Base-by-base conservation (phyloP, 2,113 vertebrate species). In the Anoplopoma fimbria region DNA sequence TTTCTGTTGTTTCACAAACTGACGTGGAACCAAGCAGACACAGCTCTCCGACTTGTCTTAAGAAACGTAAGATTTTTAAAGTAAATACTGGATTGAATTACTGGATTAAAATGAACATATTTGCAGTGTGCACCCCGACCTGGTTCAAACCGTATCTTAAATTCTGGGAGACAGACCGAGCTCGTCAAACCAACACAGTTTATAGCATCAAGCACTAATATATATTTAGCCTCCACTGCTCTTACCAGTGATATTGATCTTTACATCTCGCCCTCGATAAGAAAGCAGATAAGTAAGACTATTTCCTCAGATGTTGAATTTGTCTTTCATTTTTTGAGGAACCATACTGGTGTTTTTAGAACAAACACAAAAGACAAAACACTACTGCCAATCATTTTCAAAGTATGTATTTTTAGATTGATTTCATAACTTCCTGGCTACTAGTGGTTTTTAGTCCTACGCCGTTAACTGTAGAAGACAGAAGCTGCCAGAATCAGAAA, bases 31-130 rank as follows among this genome's bases (percentile, higher is more conserved):
- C 34, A 19, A 75, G 29, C 4, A 69, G 19, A 42, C 25, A 55
- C 55, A 27, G 57, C 27, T 60, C 27, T 19, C 29, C 65, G 45
- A 76, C 82, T 87, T 85, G 70, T 67, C 86, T 84, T 53, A 73
- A 84, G 57, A 81, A 82, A 72, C 3, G 6, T 7, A 13, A n/a
- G 67, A 65, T 58, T 51, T 57, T 60, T 25, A 49, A 31, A 36
- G 19, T 27, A 71, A 75, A 78, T 42, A 25, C 12, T 17, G 29
- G 57, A 79, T 82, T 80, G 40, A 79, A 83, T 64, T 65, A 73
- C 83, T 63, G 60, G 34, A 27, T 9, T 83, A 70, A 23, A 62
- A 75, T 64, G 34, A 17, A 69, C n/a, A 4, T n/a, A 42, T 75
- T 55, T 53, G 9, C 25, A 57, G 27, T 53, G 38, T 70, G 80